Percentiles rank a stretch among this genome's conserved stretches.
Conservation (phyloP, 2,113 vertebrate species). For the Austrofundulus limnaeus region DNA sequence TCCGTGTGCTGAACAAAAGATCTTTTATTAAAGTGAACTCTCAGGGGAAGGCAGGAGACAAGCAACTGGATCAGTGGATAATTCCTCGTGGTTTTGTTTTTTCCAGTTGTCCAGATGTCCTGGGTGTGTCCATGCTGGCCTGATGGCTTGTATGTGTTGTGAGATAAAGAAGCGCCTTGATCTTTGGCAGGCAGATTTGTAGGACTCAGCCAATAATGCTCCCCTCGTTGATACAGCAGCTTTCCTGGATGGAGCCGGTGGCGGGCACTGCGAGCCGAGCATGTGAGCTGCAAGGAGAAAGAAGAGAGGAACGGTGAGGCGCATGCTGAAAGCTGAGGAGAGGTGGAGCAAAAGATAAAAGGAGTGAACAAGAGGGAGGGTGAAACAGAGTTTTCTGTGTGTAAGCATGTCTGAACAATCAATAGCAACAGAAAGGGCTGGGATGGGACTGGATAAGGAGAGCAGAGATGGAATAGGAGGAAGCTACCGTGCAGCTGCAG, state of each 20-base stretch:
- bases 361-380: constrained; percentile 4
- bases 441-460: constrained; percentile 44
- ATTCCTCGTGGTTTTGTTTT: constrained; percentile 4
- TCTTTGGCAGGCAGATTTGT: constrained; percentile 43
- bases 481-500: constrained; percentile 49
- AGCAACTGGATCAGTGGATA: not conserved
- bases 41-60: not conserved
- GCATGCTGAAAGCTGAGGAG: constrained; percentile 13
- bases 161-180: constrained; percentile 8
- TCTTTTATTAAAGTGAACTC: not conserved
- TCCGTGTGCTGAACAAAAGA: constrained; percentile 5
- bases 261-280: constrained; percentile 18
- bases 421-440: constrained; percentile 25
- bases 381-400: too few relatives aligned
- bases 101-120: constrained; percentile 6
- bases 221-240: constrained; percentile 49
- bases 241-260: constrained; percentile 28
- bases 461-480: constrained; percentile 40
- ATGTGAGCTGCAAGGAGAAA: constrained; percentile 47
- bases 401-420: constrained; percentile 18
- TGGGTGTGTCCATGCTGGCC: not conserved
- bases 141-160: constrained; percentile 4
- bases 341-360: constrained; percentile 37
- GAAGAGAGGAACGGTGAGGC: constrained; percentile 12
- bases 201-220: constrained; percentile 30